Base-by-base conservation (phyloP, 2,797 vertebrate species). In the Austrolebias charrua region DNA sequence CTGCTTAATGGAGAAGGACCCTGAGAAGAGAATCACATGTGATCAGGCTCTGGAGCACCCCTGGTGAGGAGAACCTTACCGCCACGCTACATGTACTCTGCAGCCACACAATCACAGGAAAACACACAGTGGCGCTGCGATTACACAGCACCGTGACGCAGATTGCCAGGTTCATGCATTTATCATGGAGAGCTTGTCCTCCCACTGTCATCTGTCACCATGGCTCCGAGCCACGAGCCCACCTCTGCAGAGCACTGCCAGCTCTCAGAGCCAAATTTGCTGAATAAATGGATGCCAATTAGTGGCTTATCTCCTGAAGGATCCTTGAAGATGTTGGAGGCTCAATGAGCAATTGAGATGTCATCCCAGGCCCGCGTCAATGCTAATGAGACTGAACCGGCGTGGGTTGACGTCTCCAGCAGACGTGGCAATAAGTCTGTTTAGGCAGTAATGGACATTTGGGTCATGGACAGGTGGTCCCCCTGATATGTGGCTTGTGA, bases 1-100 rank as follows among this genome's bases (percentile, higher is more conserved):
- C 78, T 89, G 90, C 79, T 90, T 98, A 75, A 98, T 98, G 96
- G 95, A 97, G 89, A 98, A 96, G 74, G 95, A 97, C 73, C 94
- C 96, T 0, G 96, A 92, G 65, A 98, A 96, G 93, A 93, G 96
- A 87, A 97, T 96, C 73, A 95, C 94, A 0, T 98, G 95, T 80
- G 95, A 97, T 76, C 95, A 96, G 85, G 94, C 95, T 59, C 94
- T 95, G 12, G 79, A 94, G 67, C 96, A 98, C 73, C 96, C 96
- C 42, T 98, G 96, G 96, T 98, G 94, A 96, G 95, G 68, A 47
- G 10, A 77, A 58, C 67, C 56, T 33, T 42, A 33, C 58, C 9
- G 5, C 29, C 75, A 59, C 75, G 18, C 71, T 60, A 58, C 3
- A n/a, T n/a, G n/a, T n/a, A n/a, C n/a, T 4, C 57, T 68, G 5